These are phyloP conservation scores for Sipunculus nudus DNA, from an alignment of 2,888 invertebrate genomes.

Conservation along the genomic window DNA sequence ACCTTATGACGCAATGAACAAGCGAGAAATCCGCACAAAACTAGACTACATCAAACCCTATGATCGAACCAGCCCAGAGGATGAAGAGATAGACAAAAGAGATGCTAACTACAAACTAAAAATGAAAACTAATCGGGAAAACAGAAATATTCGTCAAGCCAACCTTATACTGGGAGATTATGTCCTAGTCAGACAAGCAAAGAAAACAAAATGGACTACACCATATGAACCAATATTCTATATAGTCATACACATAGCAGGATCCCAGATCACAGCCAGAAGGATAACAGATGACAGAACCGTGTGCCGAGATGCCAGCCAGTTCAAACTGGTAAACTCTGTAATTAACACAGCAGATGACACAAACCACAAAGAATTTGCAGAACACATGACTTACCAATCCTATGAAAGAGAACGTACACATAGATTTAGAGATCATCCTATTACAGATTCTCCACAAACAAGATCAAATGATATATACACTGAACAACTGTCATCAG, in stretches of 20 bases:
- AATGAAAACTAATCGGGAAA: not conserved
- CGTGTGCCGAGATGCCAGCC: not conserved
- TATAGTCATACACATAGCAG: slow-evolving; percentile 9
- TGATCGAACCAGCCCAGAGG: not conserved
- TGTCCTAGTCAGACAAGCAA: slow-evolving; percentile 15
- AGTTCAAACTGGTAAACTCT: not conserved
- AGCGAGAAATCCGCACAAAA: not conserved
- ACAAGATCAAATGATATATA: no score
- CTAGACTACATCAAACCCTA: not conserved
- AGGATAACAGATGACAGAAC: not conserved
- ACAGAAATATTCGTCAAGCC: slow-evolving; percentile 12
- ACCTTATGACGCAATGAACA: slow-evolving; percentile 24
- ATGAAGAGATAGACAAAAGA: not conserved
- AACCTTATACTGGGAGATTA: slow-evolving; percentile 19
- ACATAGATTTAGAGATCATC: no score
- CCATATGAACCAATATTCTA: slow-evolving; percentile 25
- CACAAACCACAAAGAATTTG: no score
- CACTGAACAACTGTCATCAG: no score
- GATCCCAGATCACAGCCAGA: slow-evolving; percentile 9
- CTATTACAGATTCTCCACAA: no score
- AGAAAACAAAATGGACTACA: slow-evolving; percentile 18
- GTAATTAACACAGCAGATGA: no score
- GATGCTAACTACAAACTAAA: slow-evolving; percentile 10
- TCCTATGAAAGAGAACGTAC: no score
- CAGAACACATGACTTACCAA: no score